Conservation (phyloP, 2,113 vertebrate genomes). For the Stigmatopora nigra region DNA sequence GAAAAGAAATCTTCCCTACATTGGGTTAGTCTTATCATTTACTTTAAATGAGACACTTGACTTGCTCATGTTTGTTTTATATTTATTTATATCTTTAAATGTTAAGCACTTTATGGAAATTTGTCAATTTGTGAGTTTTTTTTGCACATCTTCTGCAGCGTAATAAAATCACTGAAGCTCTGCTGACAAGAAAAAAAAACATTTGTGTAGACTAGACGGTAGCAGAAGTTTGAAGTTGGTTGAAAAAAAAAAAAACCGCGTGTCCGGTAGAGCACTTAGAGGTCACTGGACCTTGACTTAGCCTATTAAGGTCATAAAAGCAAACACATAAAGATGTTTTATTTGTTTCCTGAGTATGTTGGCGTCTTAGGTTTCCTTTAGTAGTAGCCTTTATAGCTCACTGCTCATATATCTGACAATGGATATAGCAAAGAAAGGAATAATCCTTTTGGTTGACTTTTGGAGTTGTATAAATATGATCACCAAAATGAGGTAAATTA, state of each 20-base stretch:
- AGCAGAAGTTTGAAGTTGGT: conserved; percentile 32
- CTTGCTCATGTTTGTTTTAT: conserved; percentile 12
- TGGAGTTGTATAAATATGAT: conserved; percentile 42
- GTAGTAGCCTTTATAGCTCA: conserved; percentile 48
- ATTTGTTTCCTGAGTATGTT: conserved; percentile 63
- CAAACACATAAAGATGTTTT: conserved; percentile 61
- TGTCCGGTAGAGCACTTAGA: conserved; percentile 56
- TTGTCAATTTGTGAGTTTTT: conserved; percentile 32
- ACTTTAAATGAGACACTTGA: neutral
- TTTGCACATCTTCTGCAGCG: conserved; percentile 22
- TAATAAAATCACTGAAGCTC: conserved; percentile 32
- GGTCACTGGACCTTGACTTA: conserved; percentile 41
- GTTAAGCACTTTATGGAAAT: conserved; percentile 18
- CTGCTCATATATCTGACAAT: conserved; percentile 55
- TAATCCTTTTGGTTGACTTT: conserved; percentile 48
- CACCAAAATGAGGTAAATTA: conserved; percentile 39
- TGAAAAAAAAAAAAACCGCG: conserved; percentile 26
- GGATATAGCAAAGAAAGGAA: conserved; percentile 21
- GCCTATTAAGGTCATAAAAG: conserved; percentile 60
- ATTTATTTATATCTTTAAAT: conserved; percentile 6
- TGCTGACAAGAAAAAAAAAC: neutral
- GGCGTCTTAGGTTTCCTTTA: conserved; percentile 57
- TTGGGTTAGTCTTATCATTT: neutral
- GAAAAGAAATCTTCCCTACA: neutral
- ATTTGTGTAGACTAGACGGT: conserved; percentile 23